A percentile compares a stretch with the other conserved stretches of the same genome.
These are phyloP conservation scores for Cephus spinipes DNA, from an alignment of 2,888 invertebrate genomes.

Conservation along the genomic window DNA sequence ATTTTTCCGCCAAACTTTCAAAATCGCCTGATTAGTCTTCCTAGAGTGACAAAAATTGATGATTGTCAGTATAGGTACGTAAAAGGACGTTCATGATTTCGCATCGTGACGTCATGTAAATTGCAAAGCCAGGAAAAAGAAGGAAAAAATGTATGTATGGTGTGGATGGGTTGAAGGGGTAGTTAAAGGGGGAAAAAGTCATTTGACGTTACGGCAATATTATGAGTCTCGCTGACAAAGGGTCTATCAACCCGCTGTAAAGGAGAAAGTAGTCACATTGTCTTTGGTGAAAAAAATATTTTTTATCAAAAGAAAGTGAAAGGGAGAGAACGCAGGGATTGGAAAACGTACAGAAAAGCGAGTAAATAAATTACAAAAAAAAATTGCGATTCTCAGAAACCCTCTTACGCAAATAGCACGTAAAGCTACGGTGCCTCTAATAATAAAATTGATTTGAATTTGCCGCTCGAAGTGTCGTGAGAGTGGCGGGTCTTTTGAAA, in stretches of 20 bases:
- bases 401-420: neutral
- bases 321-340: neutral
- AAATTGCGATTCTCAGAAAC: neutral
- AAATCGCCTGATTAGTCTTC: neutral
- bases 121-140: too few species aligned
- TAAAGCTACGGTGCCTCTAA: too few species aligned
- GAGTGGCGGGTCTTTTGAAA: neutral
- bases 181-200: too few species aligned
- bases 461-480: neutral
- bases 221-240: neutral
- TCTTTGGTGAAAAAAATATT: neutral
- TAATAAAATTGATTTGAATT: neutral
- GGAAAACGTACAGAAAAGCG: neutral
- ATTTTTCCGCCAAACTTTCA: neutral
- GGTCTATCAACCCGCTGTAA: neutral
- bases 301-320: neutral
- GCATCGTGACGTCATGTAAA: too few species aligned
- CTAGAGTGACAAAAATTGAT: accelerated
- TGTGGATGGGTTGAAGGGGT: too few species aligned
- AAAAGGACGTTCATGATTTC: neutral
- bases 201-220: neutral
- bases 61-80: neutral
- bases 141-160: too few species aligned
- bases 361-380: neutral
- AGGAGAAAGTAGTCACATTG: neutral